phyloP scores from a whole-genome alignment of 2,113 vertebrate species.

The Abramis brama region DNA sequence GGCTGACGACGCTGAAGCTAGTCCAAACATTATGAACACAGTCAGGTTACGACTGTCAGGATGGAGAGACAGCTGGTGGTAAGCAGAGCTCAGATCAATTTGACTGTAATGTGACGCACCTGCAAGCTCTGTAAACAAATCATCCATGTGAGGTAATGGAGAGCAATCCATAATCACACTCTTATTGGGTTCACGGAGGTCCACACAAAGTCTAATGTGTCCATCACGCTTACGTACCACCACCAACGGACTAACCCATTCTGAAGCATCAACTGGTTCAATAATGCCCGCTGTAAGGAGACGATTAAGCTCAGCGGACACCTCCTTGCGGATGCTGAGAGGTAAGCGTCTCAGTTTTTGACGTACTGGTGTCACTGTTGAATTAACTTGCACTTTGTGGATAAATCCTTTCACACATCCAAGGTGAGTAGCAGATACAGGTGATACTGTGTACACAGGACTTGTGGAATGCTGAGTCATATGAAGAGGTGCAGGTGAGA shows the following conservation, averaged over 20 bases:
- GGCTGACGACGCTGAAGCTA: background rate
- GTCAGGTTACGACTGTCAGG: background rate
- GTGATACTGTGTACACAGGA: background rate
- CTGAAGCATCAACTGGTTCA: conserved; percentile 28
- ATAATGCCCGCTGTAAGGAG: background rate
- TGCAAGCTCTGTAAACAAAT: conserved; percentile 40
- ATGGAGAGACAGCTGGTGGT: conserved; percentile 25
- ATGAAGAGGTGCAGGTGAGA: too few relatives aligned
- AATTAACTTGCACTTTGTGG: conserved; percentile 22
- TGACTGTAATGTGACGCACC: conserved; percentile 32
- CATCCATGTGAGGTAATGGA: conserved; percentile 41
- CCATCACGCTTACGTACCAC: background rate
- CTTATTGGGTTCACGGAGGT: conserved; percentile 35
- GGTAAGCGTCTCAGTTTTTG: conserved; percentile 27
- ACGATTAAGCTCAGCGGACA: background rate
- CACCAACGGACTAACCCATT: conserved; percentile 33
- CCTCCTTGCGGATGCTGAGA: background rate
- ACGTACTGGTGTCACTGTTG: conserved; percentile 3
- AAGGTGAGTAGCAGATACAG: conserved; percentile 3
- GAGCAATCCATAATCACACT: conserved; percentile 40
- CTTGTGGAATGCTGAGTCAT: too few relatives aligned
- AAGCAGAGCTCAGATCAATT: conserved; percentile 35
- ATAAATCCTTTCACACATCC: conserved; percentile 47
- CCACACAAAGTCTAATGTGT: background rate
- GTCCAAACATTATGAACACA: background rate